These are phyloP conservation scores for Callinectes sapidus DNA, from an alignment of 2,888 invertebrate species.

Conservation along the genomic window DNA sequence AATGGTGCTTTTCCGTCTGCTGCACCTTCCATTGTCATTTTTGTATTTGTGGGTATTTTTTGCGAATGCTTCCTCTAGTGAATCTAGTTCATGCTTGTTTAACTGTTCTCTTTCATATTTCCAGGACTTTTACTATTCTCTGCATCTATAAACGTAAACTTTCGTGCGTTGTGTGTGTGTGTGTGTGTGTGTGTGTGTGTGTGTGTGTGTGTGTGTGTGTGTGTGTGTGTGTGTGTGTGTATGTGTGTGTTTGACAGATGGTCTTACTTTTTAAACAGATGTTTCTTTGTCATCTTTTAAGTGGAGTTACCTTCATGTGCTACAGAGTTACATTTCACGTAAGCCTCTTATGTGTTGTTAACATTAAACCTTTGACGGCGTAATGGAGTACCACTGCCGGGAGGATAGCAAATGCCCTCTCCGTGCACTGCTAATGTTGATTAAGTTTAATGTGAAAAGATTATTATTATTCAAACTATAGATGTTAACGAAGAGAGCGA, in stretches of 20 bases:
- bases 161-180: neutral
- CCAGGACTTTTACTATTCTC: neutral
- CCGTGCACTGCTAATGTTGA: too few species aligned
- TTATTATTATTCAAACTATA: too few species aligned
- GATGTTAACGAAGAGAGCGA: too few species aligned
- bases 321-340: too few species aligned
- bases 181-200: neutral
- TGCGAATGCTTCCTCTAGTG: neutral
- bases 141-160: neutral
- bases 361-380: too few species aligned
- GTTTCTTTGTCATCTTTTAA: too few species aligned
- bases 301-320: too few species aligned
- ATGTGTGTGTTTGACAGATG: neutral
- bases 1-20: neutral
- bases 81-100: neutral
- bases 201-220: neutral
- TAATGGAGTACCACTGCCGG: too few species aligned
- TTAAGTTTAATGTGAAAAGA: too few species aligned
- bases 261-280: too few species aligned
- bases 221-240: neutral
- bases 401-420: too few species aligned
- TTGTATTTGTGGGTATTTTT: neutral
- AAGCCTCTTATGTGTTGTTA: too few species aligned
- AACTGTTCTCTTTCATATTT: neutral
- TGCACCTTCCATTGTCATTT: neutral